Conservation (phyloP, 2,888 invertebrate species). For the Agriotes lineatus region DNA sequence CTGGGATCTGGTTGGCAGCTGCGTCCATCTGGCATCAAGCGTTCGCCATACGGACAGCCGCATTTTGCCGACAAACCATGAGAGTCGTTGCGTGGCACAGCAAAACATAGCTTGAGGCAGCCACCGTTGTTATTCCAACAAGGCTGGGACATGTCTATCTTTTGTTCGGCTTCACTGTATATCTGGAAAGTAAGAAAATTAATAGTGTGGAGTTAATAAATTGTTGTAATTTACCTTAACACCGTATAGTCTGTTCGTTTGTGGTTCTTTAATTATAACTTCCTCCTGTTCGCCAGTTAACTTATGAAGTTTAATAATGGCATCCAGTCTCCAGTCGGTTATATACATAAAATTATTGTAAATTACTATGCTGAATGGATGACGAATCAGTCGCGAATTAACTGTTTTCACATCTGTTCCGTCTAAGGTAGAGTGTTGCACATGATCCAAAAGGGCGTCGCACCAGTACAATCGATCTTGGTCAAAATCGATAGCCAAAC, state of each 20-base stretch:
- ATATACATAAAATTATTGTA: conserved; percentile 94
- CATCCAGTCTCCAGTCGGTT: conserved; percentile 96
- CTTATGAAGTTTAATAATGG: conserved; percentile 92
- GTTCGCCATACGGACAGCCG: conserved; percentile 94
- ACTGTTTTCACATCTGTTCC: conserved; percentile 93
- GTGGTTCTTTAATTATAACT: conserved; percentile 88
- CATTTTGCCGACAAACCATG: conserved; percentile 76
- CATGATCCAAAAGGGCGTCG: conserved; percentile 95
- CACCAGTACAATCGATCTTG: conserved; percentile 96
- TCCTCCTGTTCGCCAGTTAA: conserved; percentile 89
- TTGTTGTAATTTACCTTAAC: conserved; percentile 75
- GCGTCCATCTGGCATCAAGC: conserved; percentile 77
- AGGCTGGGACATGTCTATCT: conserved; percentile 79
- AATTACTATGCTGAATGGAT: conserved; percentile 94
- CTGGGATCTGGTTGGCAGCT: conserved; percentile 85
- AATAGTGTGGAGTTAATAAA: not conserved
- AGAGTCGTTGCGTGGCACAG: conserved; percentile 77
- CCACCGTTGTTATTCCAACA: conserved; percentile 88
- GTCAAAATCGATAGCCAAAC: conserved; percentile 91
- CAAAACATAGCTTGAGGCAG: conserved; percentile 96
- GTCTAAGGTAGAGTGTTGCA: conserved; percentile 92
- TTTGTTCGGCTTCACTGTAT: conserved; percentile 82
- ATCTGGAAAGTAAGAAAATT: no score
- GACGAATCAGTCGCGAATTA: conserved; percentile 85
- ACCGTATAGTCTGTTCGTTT: conserved; percentile 90